Percentiles rank a stretch among this genome's conserved stretches.
phyloP scores from a whole-genome alignment of 2,113 vertebrate genomes.

The Perognathus longimembris region DNA sequence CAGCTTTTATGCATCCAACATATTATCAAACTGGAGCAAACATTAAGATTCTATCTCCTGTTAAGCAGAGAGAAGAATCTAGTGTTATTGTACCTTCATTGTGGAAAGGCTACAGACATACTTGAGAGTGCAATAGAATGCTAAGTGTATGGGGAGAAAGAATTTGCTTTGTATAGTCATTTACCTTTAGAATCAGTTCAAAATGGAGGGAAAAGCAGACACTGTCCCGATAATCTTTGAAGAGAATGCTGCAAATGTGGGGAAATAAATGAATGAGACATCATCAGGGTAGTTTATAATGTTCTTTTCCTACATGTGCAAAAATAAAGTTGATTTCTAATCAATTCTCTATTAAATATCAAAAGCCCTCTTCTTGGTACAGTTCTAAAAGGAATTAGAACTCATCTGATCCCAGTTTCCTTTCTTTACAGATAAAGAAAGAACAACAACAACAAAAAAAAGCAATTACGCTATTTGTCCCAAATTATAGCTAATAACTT shows the following conservation, averaged over 20 bases:
- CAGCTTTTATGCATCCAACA: conserved; percentile 32
- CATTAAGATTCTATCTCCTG: neutral
- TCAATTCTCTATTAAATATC: neutral
- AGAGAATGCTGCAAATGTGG: neutral
- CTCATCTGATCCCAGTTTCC: neutral
- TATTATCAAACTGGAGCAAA: conserved; percentile 23
- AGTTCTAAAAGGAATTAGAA: neutral
- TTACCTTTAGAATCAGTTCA: conserved; percentile 11
- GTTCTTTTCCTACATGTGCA: neutral
- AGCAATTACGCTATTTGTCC: conserved; percentile 2
- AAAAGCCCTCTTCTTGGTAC: neutral
- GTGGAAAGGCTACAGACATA: neutral
- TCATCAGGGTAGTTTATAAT: neutral
- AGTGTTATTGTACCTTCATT: neutral
- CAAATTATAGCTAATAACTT: neutral
- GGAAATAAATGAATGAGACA: neutral
- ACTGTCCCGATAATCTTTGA: conserved; percentile 23
- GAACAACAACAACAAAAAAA: neutral
- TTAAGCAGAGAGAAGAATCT: conserved; percentile 15
- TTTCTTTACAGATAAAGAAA: neutral
- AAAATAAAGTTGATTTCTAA: neutral
- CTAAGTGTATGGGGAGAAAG: neutral
- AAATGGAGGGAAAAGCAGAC: neutral
- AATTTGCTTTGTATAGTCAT: neutral
- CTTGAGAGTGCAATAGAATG: neutral